Evolutionary conservation across 2,888 invertebrate species (phyloP), one percentile per base, ranked within the genome.

Genomic region (Meloe dianella): DNA sequence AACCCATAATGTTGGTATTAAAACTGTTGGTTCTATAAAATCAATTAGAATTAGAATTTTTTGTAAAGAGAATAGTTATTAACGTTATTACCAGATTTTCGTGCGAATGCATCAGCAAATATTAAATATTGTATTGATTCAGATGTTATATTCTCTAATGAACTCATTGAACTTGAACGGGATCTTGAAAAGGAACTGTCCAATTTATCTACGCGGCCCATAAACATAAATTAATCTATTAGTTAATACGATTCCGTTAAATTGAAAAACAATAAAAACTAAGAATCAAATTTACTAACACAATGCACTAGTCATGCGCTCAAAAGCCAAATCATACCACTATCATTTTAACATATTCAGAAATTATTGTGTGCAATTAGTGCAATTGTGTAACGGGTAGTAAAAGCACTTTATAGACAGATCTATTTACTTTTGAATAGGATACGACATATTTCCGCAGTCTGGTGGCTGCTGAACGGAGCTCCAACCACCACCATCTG

Each of bases 131-230:
- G 96, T 81, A 98, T 93, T 83, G 96, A 93, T 87, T 98, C 98
- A 79, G 94, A 92, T 81, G 94, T 92, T 86, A 97, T 96, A 88
- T 97, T 97, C 87, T 98, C 97, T 83, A 98, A 88, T 85, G 97
- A 97, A 81, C 97, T 97, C 93, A 97, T 97, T 85, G 96, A 96
- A 85, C 97, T 97, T 84, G 96, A 97, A 81, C 97, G 90, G 76
- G 97, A 98, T 84, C 97, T 90, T 80, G 96, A 96, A 88, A 97
- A 97, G 78, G 95, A 94, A 85, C 92, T 95, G 88, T 97, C 97
- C 89, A 95, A 89, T 89, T 96, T 96, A 89, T 97, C 97, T 97
- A 89, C 88, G 86, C 92, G 91, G 86, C 91, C 91, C 87, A 86
- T 86, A 86, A 82, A 85, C 82, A 83, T 76, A 80, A 80, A 79